Base-by-base conservation (phyloP, 2,888 invertebrate species). In the Diarsia dahlii region DNA sequence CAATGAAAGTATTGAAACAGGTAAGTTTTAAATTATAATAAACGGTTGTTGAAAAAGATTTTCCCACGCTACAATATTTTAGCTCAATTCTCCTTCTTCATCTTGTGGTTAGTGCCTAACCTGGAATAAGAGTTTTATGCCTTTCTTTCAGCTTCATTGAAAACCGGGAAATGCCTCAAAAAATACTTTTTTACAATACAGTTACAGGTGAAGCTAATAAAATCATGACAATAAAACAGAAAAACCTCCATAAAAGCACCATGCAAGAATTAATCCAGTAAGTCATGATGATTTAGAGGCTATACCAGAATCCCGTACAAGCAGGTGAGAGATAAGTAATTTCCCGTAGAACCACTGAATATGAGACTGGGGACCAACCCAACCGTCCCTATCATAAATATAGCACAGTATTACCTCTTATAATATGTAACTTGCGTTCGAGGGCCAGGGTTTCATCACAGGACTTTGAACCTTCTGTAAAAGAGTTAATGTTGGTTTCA, bases 311-410 rank as follows among this genome's bases (percentile, higher is more conserved):
- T 84, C 74, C 81, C 63, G 63, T 65, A 79, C 89, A 87, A 18
- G 84, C 89, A 90, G 90, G 92, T 91, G 88, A 88, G 88, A 88
- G 91, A 89, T 91, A 85, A 82, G 92, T 92, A 92, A 93, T 93
- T 92, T 92, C 89, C 87, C 88, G 82, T 89, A 82, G 89, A 90
- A 89, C 92, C 91, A 90, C 90, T 87, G 87, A 91, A 92, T 93
- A 91, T 89, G 92, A 89, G 90, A 76, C 88, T 79, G 73, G 93
- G 92, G 93, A 92, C 91, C 86, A 87, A 87, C 89, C 89, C 87
- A 82, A 74, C 86, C 76, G 84, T 88, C 89, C 90, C 87, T 82
- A 86, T 87, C 90, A 91, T 93, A 93, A 93, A 93, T 92, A 93
- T 90, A 89, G 89, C 88, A 87, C 80, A 85, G 89, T 90, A 88